A percentile compares a stretch with the other conserved stretches of the same genome.
These are phyloP conservation scores for Diplazon laetatorius DNA, from an alignment of 2,888 invertebrate species.

Conservation along the genomic window DNA sequence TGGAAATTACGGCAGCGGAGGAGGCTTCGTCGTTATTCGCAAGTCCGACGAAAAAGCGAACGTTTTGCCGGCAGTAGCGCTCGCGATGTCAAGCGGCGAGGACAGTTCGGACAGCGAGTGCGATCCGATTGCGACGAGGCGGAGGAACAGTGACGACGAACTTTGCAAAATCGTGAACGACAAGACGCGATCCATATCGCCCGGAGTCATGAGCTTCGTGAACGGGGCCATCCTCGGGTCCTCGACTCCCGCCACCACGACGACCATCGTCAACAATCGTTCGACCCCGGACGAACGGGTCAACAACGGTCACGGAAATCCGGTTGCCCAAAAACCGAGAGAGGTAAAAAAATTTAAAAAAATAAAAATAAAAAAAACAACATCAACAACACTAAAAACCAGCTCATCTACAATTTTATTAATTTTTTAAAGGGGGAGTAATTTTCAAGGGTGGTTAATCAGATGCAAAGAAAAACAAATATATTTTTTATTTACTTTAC, in stretches of 20 bases:
- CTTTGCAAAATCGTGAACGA: constrained; percentile 48
- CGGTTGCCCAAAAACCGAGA: constrained; percentile 40
- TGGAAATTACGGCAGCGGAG: not conserved
- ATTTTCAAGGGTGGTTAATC: too few species aligned
- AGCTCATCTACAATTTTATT: too few species aligned
- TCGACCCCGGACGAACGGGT: constrained; percentile 18
- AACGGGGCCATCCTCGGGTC: constrained; percentile 55
- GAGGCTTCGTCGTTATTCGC: too few species aligned
- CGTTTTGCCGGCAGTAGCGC: constrained; percentile 71
- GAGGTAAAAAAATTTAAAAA: too few species aligned
- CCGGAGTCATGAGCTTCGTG: constrained; percentile 48
- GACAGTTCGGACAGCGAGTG: constrained; percentile 76
- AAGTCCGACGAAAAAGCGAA: constrained; percentile 48
- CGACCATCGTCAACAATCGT: constrained; percentile 34
- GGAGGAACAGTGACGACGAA: constrained; percentile 25
- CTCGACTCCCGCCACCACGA: constrained; percentile 53
- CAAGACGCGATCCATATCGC: constrained; percentile 57
- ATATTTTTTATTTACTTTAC: too few species aligned
- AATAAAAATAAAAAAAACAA: too few species aligned
- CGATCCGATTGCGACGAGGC: constrained; percentile 62
- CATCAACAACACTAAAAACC: too few species aligned
- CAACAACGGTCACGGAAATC: constrained; percentile 23
- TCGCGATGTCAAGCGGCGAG: constrained; percentile 79
- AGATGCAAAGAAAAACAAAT: too few species aligned
- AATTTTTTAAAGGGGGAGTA: too few species aligned